Percentiles rank a stretch among this genome's conserved stretches.
Evolutionary conservation across 1,140 invertebrate genomes (phyloP).

Genomic region (Anthonomus grandis): DNA sequence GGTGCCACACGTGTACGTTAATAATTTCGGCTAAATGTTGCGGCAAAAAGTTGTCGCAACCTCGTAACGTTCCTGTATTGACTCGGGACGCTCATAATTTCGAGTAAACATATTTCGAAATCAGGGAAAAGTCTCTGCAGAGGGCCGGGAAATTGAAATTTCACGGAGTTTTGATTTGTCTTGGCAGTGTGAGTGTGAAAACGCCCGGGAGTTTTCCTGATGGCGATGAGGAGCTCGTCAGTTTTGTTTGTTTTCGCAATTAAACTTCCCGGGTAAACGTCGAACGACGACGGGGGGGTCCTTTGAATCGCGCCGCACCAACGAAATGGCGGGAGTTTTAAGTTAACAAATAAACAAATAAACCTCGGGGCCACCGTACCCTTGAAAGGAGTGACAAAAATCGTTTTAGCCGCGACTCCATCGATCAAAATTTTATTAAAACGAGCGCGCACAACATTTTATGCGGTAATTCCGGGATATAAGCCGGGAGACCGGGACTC

Average conservation of each 20-base stretch:
- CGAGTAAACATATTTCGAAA: neutral
- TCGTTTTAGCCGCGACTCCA: no score
- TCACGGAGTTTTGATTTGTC: constrained; percentile 2
- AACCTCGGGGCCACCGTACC: neutral
- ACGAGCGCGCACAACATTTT: constrained; percentile 17
- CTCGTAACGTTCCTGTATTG: neutral
- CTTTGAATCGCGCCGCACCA: neutral
- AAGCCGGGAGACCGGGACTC: constrained; percentile 14
- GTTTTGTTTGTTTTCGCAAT: constrained; percentile 4
- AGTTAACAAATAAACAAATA: neutral
- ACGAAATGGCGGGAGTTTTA: neutral
- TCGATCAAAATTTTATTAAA: constrained; percentile 25
- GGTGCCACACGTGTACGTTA: no score
- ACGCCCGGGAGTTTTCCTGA: constrained; percentile 1
- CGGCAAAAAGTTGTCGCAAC: neutral
- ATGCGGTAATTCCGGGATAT: constrained; percentile 18
- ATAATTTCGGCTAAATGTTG: neutral
- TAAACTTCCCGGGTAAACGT: neutral
- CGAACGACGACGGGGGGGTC: no score
- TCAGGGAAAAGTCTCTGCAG: neutral
- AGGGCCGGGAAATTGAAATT: no score
- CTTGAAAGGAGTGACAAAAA: neutral
- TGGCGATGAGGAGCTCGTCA: constrained; percentile 1
- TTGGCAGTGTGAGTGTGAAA: constrained; percentile 7
- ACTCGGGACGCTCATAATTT: constrained; percentile 2